Evolutionary conservation across 2,113 vertebrate species (phyloP), one percentile per base, ranked within the genome.

Genomic region (Canis aureus): DNA sequence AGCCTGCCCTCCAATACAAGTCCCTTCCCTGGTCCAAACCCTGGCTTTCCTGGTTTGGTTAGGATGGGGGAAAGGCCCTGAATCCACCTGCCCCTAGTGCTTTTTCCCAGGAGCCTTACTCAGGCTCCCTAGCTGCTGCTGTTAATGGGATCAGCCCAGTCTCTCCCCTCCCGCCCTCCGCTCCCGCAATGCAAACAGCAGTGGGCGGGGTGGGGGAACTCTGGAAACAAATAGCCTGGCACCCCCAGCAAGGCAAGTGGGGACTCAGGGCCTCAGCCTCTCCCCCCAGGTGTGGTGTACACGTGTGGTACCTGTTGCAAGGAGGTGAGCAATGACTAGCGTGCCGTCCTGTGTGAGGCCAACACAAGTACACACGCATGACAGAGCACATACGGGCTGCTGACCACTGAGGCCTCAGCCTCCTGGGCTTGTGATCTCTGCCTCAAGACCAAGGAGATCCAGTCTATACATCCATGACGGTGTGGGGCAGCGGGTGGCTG

Each of bases 381-480:
- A 99, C 99, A 99, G 98, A 99, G 99, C 0, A 99, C 99, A 25
- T 99, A 99, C 0, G 99, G 99, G 93, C 98, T 99, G 97, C 99
- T 99, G 97, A 99, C 99, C 97, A 99, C 99, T 0, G 99, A 99
- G 98, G 99, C 99, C 20, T 99, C 99, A 0, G 99, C 99, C 0
- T 99, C 99, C 53, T 99, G 99, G 99, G 99, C 99, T 98, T 99
- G 99, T 0, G 99, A 99, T 92, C 99, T 99, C 98, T 99, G 99
- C 98, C 99, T 99, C 97, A 99, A 99, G 98, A 99, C 99, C 32
- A 99, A 99, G 99, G 99, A 99, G 99, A 99, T 99, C 97, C 99
- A 99, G 97, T 99, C 99, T 0, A 99, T 99, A 99, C 92, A 99
- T 99, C 95, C 99, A 99, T 0, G 99, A 99, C 98, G 99, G 99